Evolutionary conservation across 2,888 invertebrate genomes (phyloP).

Genomic region (Salpingus planirostris): DNA sequence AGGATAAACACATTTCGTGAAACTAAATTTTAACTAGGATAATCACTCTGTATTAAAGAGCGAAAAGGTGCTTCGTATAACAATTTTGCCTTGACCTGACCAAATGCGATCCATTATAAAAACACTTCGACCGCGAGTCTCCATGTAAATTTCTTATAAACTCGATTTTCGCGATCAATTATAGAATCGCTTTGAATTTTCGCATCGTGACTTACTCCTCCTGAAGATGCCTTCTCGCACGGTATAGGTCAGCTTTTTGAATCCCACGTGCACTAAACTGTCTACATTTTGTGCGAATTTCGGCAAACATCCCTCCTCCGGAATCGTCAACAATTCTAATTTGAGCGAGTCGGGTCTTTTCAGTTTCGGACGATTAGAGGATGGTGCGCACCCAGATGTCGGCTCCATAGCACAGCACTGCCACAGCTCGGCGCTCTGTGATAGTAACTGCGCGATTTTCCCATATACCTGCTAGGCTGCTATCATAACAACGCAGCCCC

Average conservation of each 20-base stretch:
- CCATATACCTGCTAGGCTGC: no score
- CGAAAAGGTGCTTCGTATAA: no score
- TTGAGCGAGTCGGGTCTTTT: constrained; percentile 33
- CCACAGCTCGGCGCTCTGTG: background rate
- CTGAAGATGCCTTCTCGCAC: constrained; percentile 51
- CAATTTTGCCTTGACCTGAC: no score
- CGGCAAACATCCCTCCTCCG: constrained; percentile 26
- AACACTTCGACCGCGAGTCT: no score
- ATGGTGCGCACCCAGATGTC: background rate
- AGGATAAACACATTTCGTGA: no score
- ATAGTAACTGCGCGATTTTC: background rate
- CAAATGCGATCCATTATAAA: no score
- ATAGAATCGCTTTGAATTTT: no score
- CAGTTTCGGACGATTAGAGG: background rate
- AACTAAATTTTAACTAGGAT: no score
- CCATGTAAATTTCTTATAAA: no score
- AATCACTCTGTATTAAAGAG: no score
- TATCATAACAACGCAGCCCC: no score
- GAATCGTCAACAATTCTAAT: constrained; percentile 32
- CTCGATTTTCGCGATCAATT: no score
- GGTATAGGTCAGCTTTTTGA: constrained; percentile 56
- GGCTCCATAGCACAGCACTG: background rate
- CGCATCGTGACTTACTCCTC: constrained; percentile 52
- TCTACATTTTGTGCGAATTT: constrained; percentile 18
- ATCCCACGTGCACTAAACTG: constrained; percentile 51